These are phyloP conservation scores for Anastatus disparis DNA, from an alignment of 1,140 invertebrate genomes.

Conservation along the genomic window DNA sequence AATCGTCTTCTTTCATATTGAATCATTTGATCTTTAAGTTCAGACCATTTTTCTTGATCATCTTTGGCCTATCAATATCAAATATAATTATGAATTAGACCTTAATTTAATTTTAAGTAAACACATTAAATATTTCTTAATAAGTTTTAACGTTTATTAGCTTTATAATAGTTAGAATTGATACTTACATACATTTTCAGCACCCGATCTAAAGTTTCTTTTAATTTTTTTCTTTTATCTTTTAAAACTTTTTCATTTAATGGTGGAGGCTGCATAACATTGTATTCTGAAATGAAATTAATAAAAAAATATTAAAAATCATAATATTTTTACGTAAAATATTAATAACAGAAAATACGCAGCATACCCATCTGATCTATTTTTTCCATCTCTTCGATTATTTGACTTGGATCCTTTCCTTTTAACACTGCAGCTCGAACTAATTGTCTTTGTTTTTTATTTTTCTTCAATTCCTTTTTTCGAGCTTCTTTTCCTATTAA, in stretches of 20 bases:
- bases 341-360: slow-evolving; percentile 9
- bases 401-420: slow-evolving; percentile 95
- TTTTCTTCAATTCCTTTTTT: slow-evolving; percentile 98
- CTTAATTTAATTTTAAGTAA: no score
- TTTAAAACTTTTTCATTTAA: slow-evolving; percentile 96
- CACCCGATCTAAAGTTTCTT: slow-evolving; percentile 94
- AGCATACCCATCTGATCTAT: slow-evolving; percentile 95
- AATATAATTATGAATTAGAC: no score
- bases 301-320: background rate
- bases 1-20: slow-evolving; percentile 92
- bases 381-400: slow-evolving; percentile 95
- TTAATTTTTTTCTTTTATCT: slow-evolving; percentile 95
- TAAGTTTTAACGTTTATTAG: no score
- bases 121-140: no score
- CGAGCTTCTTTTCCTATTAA: slow-evolving; percentile 91
- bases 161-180: background rate
- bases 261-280: slow-evolving; percentile 91
- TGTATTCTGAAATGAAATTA: slow-evolving; percentile 81
- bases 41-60: slow-evolving; percentile 92
- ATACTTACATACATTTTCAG: slow-evolving; percentile 95
- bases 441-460: slow-evolving; percentile 95
- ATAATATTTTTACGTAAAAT: slow-evolving; percentile 1
- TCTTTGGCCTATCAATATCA: slow-evolving; percentile 96
- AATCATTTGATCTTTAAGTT: slow-evolving; percentile 88
- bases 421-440: slow-evolving; percentile 96